These are phyloP conservation scores for Tricholauxania praeusta DNA, from an alignment of 2,888 invertebrate species.

Conservation along the genomic window DNA sequence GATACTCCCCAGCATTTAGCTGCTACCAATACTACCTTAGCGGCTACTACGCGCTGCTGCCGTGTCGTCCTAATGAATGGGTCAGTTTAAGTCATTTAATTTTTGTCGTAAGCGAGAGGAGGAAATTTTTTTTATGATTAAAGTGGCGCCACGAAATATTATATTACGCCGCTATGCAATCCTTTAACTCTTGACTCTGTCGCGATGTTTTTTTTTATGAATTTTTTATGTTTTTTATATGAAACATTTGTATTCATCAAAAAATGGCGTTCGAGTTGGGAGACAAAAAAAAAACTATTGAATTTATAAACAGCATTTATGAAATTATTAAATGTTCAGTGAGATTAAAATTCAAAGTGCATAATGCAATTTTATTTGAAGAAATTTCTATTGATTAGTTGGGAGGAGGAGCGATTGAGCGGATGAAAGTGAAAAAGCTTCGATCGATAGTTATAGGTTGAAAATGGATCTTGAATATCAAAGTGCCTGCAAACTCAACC, in stretches of 20 bases:
- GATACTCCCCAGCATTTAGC: not conserved
- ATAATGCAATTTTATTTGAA: no score
- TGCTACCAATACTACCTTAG: conserved; percentile 31
- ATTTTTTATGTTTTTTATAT: not conserved
- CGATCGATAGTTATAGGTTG: no score
- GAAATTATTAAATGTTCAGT: conserved; percentile 2
- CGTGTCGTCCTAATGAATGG: conserved; percentile 67
- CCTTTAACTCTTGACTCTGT: not conserved
- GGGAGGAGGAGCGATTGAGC: no score
- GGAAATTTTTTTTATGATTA: conserved; percentile 62
- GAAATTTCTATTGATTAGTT: no score
- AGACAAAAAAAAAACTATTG: not conserved
- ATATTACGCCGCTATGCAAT: conserved; percentile 55
- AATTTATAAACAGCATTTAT: not conserved
- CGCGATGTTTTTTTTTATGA: not conserved
- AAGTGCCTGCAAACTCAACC: no score
- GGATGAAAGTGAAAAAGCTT: no score
- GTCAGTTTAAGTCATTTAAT: conserved; percentile 65
- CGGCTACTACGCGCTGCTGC: conserved; percentile 46
- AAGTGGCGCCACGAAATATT: conserved; percentile 66
- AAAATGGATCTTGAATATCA: no score
- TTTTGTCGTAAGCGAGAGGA: conserved; percentile 51
- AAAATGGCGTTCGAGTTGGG: not conserved
- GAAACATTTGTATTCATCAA: conserved; percentile 9
- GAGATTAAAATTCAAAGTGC: no score